Percentiles rank a stretch among this genome's conserved stretches.
Evolutionary conservation across 2,888 invertebrate genomes (phyloP).

Genomic region (Himalopsyche anomala): DNA sequence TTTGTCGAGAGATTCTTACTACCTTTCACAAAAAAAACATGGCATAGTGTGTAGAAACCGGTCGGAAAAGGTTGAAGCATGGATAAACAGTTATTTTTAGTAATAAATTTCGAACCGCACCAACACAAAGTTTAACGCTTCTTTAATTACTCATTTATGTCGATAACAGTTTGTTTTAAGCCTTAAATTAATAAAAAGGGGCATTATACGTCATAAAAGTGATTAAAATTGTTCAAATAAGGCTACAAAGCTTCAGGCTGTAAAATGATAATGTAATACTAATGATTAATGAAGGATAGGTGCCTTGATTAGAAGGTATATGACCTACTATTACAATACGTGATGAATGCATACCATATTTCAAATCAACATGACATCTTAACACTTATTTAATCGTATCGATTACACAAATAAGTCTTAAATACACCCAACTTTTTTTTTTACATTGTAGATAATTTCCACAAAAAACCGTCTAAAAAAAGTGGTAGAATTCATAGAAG

Average conservation of each 20-base stretch:
- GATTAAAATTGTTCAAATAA: slow-evolving; percentile 37
- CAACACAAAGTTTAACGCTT: slow-evolving; percentile 32
- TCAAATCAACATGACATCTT: too few relatives aligned
- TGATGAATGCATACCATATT: too few relatives aligned
- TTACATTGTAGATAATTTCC: too few relatives aligned
- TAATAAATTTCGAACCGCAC: slow-evolving; percentile 36
- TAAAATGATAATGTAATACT: slow-evolving; percentile 34
- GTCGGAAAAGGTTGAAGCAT: slow-evolving; percentile 29
- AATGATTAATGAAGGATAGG: slow-evolving; percentile 37
- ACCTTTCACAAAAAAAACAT: slow-evolving; percentile 14
- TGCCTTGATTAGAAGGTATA: slow-evolving; percentile 3
- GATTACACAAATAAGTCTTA: too few relatives aligned
- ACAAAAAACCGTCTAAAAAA: too few relatives aligned
- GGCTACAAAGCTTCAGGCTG: slow-evolving; percentile 4
- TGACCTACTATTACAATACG: neutral
- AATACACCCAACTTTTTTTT: too few relatives aligned
- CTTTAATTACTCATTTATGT: slow-evolving; percentile 38
- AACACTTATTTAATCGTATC: too few relatives aligned
- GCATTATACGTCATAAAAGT: slow-evolving; percentile 34
- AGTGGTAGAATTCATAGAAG: too few relatives aligned
- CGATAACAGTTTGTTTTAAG: slow-evolving; percentile 36
- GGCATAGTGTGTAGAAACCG: slow-evolving; percentile 11
- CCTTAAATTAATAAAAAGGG: slow-evolving; percentile 38
- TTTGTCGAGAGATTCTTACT: slow-evolving; percentile 24
- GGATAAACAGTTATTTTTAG: slow-evolving; percentile 42